Evolutionary conservation across 2,888 invertebrate species (phyloP), one percentile per base, ranked within the genome.

Genomic region (Cephus rjabovi): DNA sequence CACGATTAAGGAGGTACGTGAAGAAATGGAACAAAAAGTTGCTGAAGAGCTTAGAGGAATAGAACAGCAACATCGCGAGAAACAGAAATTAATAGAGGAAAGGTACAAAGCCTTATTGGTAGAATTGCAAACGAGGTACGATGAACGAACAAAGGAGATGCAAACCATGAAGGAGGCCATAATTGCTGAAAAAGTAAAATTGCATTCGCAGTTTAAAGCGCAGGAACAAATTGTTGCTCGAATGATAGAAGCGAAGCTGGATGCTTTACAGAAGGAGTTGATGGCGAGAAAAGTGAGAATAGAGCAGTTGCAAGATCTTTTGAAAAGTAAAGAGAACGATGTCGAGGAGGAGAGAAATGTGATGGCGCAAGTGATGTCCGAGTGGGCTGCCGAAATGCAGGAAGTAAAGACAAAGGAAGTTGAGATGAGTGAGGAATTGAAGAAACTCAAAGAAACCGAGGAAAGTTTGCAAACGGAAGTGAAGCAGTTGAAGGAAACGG

Each of bases 21-120:
- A 95, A 81, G 95, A 95, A 87, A 94, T 95, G 92, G 94, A 95
- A 0, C 94, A 94, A 83, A 93, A 94, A 79, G 95, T 94, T 83
- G 94, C 94, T 0, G 86, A 93, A 35, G 94, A 95, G 90, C 92
- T 95, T 83, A 94, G 94, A 88, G 92, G 93, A 0, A 91, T 93
- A 12, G 94, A 94, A 89, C 92, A 93, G 91, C 93, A 93, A 79
- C 93, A 93, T 83, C 91, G 92, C 1, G 91, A 93, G 79, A 92
- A 92, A 75, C 89, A 93, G 9, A 93, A 93, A 83, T 92, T 93
- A 81, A 91, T 93, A 40, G 93, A 94, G 81, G 92, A 92, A 1
- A 93, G 93, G 77, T 93, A 94, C 76, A 88, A 93, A 69, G 88
- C 88, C 34, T 90, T 92, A 0, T 87, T 93, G 6, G 89, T 91